Conservation (phyloP, 2,113 vertebrate genomes). For the Ptilonorhynchus violaceus region DNA sequence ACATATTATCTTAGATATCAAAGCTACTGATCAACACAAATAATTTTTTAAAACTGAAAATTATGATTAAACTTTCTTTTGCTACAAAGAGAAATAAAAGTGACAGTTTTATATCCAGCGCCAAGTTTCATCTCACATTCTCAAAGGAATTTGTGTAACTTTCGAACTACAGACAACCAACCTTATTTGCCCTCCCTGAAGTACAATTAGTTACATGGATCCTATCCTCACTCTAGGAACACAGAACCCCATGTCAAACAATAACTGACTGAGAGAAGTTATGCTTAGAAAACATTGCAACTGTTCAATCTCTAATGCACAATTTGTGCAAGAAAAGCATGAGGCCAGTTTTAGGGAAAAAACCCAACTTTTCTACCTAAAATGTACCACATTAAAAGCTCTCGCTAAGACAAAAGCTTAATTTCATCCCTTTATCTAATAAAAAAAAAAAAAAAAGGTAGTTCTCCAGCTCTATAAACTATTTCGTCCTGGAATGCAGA, state of each 20-base stretch:
- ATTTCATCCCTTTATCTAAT: neutral
- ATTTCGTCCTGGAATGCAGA: constrained; percentile 49
- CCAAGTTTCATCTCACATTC: neutral
- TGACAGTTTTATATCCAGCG: neutral
- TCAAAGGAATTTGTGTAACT: neutral
- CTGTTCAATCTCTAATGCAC: neutral
- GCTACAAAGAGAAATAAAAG: neutral
- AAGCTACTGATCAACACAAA: neutral
- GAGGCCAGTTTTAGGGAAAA: neutral
- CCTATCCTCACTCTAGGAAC: neutral
- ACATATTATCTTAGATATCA: neutral
- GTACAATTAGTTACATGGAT: neutral
- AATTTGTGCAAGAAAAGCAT: neutral
- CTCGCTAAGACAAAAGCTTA: neutral
- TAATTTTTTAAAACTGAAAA: neutral
- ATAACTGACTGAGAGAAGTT: neutral
- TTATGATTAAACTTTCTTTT: neutral
- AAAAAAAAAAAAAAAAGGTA: neutral
- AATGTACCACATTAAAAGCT: neutral
- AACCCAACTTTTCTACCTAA: neutral
- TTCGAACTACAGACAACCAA: neutral
- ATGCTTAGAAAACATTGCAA: neutral
- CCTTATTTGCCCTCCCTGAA: neutral
- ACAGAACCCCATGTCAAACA: neutral
- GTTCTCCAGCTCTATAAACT: constrained; percentile 28